Evolutionary conservation across 2,113 vertebrate genomes (phyloP).

Genomic region (Orycteropus afer): DNA sequence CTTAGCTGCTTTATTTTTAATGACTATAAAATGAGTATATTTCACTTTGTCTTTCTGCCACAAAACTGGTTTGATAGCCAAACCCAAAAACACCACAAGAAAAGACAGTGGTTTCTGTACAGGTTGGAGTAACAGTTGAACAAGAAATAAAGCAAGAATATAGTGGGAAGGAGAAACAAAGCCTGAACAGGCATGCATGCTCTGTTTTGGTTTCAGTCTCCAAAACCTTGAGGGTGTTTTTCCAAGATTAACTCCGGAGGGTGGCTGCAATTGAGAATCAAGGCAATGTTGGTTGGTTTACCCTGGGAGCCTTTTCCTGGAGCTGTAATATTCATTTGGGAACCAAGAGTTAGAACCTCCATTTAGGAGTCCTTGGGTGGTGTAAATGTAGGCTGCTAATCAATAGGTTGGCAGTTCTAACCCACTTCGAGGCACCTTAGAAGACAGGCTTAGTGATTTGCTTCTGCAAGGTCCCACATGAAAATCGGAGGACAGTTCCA

Average conservation of each 20-base stretch:
- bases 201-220: background rate
- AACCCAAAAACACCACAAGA: slow-evolving; percentile 8
- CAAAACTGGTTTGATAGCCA: background rate
- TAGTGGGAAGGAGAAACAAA: background rate
- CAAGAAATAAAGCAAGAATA: slow-evolving; percentile 12
- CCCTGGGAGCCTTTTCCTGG: background rate
- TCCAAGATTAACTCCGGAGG: slow-evolving; percentile 8
- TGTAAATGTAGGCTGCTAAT: background rate
- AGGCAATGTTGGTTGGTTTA: background rate
- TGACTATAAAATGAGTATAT: slow-evolving; percentile 29
- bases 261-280: background rate
- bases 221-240: background rate
- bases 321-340: background rate
- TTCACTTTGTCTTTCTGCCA: slow-evolving; percentile 62
- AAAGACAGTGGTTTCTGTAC: slow-evolving; percentile 18
- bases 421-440: background rate
- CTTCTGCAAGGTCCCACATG: background rate
- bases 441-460: background rate
- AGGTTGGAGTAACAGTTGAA: background rate
- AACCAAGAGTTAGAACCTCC: background rate
- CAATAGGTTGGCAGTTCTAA: background rate
- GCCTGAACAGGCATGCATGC: background rate
- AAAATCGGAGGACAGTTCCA: background rate
- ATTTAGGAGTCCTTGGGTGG: background rate
- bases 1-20: slow-evolving; percentile 53